Conservation (phyloP, 2,888 invertebrate species). For the Zelleria hepariella region DNA sequence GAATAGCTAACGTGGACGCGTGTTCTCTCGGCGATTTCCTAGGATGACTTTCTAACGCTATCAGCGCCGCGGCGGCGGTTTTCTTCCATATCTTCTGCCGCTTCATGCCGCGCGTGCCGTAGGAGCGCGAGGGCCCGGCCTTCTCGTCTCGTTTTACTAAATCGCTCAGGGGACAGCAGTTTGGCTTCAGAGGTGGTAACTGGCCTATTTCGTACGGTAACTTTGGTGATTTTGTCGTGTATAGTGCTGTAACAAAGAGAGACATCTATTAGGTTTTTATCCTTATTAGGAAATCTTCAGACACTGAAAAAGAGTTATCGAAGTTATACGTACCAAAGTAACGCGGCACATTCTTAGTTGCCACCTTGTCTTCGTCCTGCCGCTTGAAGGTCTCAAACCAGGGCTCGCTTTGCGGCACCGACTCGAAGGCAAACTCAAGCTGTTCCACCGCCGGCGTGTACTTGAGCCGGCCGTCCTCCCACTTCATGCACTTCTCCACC, state of each 20-base stretch:
- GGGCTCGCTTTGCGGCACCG: conserved; percentile 78
- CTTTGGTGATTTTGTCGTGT: conserved; percentile 74
- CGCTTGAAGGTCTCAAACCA: conserved; percentile 86
- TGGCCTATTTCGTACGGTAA: conserved; percentile 83
- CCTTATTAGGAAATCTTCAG: background rate
- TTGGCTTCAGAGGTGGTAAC: conserved; percentile 73
- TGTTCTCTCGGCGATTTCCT: conserved; percentile 90
- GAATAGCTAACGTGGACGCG: conserved; percentile 87
- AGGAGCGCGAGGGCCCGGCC: conserved; percentile 49
- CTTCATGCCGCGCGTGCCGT: conserved; percentile 58
- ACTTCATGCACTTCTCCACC: conserved; percentile 50
- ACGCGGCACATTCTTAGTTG: conserved; percentile 72
- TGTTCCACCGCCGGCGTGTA: conserved; percentile 71
- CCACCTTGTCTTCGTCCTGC: conserved; percentile 80
- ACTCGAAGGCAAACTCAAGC: conserved; percentile 82
- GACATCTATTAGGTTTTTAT: background rate
- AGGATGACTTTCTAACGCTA: conserved; percentile 71
- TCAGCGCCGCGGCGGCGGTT: conserved; percentile 27
- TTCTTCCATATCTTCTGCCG: conserved; percentile 40
- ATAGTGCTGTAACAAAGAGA: conserved; percentile 47
- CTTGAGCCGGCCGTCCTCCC: conserved; percentile 59
- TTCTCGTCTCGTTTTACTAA: conserved; percentile 52
- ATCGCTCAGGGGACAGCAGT: conserved; percentile 64
- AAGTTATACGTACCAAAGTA: conserved; percentile 64
- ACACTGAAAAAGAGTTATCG: conserved; percentile 4